These are phyloP conservation scores for Phainopepla nitens DNA, from an alignment of 2,113 vertebrate genomes.

Conservation along the genomic window DNA sequence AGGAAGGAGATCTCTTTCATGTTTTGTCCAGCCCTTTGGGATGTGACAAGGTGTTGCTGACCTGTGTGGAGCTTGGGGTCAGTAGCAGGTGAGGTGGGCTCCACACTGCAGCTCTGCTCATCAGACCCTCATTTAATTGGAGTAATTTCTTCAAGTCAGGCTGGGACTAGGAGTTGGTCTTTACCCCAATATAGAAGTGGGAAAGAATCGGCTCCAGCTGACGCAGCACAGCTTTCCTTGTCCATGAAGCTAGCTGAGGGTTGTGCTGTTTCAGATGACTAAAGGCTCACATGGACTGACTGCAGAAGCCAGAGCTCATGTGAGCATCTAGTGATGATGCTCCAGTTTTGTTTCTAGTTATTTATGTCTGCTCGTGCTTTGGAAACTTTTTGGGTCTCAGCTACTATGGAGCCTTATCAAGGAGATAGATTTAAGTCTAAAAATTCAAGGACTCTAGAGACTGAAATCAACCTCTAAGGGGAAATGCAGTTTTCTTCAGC, in stretches of 20 bases:
- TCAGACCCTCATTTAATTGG: neutral
- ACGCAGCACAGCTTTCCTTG: neutral
- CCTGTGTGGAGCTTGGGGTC: neutral
- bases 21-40: neutral
- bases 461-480: neutral
- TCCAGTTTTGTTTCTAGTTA: slow-evolving; percentile 22
- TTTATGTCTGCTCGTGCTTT: neutral
- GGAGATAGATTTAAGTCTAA: neutral
- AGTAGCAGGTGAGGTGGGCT: neutral
- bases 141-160: neutral
- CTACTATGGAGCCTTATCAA: neutral
- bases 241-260: neutral
- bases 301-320: slow-evolving; percentile 9
- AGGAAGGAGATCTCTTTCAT: neutral
- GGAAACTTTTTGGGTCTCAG: slow-evolving; percentile 4
- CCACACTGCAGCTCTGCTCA: neutral
- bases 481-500: slow-evolving; percentile 16
- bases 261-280: slow-evolving; percentile 6
- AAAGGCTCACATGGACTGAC: neutral
- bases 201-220: neutral
- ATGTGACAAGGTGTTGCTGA: neutral
- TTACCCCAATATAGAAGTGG: neutral
- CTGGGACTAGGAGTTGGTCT: neutral
- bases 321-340: neutral
- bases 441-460: slow-evolving; percentile 10